Percentiles rank a stretch among this genome's conserved stretches.
Evolutionary conservation across 1,140 invertebrate species (phyloP).

Genomic region (Drosophila persimilis): DNA sequence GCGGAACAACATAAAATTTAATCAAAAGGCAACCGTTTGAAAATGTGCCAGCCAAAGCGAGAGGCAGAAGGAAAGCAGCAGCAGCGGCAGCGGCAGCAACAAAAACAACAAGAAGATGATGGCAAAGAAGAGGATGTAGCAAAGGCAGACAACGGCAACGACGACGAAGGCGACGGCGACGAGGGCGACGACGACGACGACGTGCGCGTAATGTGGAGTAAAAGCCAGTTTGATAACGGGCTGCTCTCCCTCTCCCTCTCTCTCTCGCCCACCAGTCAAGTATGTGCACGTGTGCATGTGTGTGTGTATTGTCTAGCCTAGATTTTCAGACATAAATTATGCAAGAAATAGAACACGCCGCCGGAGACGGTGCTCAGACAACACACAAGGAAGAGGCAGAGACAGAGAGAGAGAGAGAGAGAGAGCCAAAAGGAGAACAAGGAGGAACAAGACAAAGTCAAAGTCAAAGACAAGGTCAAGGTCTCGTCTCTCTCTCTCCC

Average conservation of each 20-base stretch:
- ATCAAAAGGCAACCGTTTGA: slow-evolving; percentile 78
- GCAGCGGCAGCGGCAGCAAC: slow-evolving; percentile 6
- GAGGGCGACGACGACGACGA: slow-evolving; percentile 46
- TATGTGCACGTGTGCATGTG: slow-evolving; percentile 11
- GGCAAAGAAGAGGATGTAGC: no score
- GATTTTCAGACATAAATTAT: slow-evolving; percentile 78
- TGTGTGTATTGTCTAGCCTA: slow-evolving; percentile 63
- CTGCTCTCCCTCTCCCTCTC: slow-evolving; percentile 16
- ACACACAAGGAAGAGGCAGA: slow-evolving; percentile 38
- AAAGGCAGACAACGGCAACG: not conserved
- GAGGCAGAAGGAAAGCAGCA: slow-evolving; percentile 30
- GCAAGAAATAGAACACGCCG: slow-evolving; percentile 58
- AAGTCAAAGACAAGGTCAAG: slow-evolving; percentile 54
- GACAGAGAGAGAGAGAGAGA: slow-evolving; percentile 4
- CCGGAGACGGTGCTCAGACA: no score
- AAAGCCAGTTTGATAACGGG: slow-evolving; percentile 74
- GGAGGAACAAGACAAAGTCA: slow-evolving; percentile 33
- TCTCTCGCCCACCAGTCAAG: not conserved
- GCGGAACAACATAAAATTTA: slow-evolving; percentile 70
- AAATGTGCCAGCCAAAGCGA: slow-evolving; percentile 72
- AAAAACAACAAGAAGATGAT: no score
- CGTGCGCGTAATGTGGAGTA: slow-evolving; percentile 72
- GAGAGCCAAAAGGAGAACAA: slow-evolving; percentile 31
- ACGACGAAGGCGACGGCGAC: not conserved
- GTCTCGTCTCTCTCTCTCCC: slow-evolving; percentile 10